phyloP scores from a whole-genome alignment of 2,113 vertebrate genomes.

The Chamaea fasciata region DNA sequence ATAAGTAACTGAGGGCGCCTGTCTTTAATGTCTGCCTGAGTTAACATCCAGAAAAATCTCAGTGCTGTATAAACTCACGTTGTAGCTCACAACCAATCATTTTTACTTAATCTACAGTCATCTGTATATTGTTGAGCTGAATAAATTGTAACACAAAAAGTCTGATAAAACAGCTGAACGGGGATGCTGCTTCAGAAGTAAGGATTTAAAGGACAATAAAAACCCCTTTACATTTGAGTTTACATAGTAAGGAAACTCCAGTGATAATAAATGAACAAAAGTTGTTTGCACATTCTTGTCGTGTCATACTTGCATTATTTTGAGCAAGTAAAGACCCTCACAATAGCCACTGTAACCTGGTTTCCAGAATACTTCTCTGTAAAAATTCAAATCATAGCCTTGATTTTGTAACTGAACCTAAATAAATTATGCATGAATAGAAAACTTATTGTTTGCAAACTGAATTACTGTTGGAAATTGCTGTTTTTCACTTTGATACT shows the following conservation, averaged over 20 bases:
- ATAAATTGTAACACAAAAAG: neutral
- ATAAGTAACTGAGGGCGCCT: neutral
- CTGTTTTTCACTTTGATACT: rapidly evolving
- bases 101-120: neutral
- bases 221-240: neutral
- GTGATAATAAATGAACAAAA: neutral
- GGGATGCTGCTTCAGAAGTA: neutral
- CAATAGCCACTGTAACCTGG: neutral
- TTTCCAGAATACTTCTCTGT: neutral
- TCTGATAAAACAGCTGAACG: neutral
- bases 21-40: neutral
- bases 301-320: neutral
- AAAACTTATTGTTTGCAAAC: neutral
- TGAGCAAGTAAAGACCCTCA: neutral
- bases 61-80: neutral
- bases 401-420: neutral
- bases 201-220: neutral
- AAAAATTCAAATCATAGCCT: neutral
- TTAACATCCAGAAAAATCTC: neutral
- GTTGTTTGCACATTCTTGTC: neutral
- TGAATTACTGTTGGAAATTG: neutral
- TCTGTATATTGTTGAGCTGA: neutral
- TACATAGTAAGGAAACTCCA: neutral
- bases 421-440: neutral
- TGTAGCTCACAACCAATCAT: neutral